phyloP scores from a whole-genome alignment of 2,888 invertebrate species.

The Helobdella robusta region DNA sequence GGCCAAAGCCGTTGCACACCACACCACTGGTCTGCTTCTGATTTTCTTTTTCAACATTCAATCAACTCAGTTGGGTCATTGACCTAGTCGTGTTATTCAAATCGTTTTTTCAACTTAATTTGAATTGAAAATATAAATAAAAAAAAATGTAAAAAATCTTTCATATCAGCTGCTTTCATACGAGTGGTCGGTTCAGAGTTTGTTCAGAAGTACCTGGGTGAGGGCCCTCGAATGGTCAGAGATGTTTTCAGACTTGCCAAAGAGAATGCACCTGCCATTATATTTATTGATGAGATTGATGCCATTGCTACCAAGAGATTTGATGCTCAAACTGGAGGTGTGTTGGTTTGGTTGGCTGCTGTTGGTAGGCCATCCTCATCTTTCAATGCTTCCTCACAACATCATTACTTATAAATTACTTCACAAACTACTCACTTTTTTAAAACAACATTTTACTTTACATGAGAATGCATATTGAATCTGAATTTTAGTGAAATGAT shows the following conservation, averaged over 20 bases:
- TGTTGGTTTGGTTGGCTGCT: neutral
- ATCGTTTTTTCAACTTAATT: no score
- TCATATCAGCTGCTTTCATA: constrained; percentile 81
- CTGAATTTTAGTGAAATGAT: no score
- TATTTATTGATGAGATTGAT: constrained; percentile 99
- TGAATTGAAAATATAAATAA: no score
- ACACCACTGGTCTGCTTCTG: constrained; percentile 68
- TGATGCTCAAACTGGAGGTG: constrained; percentile 85
- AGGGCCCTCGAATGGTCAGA: constrained; percentile 97
- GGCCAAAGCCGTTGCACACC: constrained; percentile 96
- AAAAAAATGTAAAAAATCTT: no score
- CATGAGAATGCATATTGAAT: no score
- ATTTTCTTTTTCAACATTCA: no score
- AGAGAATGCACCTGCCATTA: constrained; percentile 97
- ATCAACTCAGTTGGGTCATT: neutral
- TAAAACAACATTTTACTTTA: no score
- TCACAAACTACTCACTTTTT: no score
- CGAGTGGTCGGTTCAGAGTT: constrained; percentile 98
- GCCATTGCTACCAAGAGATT: constrained; percentile 98
- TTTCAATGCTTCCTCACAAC: neutral
- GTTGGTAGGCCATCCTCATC: constrained; percentile 1
- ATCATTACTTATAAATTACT: neutral
- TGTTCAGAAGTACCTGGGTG: constrained; percentile 96
- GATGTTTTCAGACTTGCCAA: constrained; percentile 97
- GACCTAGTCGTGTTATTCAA: neutral